phyloP scores from a whole-genome alignment of 2,113 vertebrate genomes.

The Psammodynastes pulverulentus region DNA sequence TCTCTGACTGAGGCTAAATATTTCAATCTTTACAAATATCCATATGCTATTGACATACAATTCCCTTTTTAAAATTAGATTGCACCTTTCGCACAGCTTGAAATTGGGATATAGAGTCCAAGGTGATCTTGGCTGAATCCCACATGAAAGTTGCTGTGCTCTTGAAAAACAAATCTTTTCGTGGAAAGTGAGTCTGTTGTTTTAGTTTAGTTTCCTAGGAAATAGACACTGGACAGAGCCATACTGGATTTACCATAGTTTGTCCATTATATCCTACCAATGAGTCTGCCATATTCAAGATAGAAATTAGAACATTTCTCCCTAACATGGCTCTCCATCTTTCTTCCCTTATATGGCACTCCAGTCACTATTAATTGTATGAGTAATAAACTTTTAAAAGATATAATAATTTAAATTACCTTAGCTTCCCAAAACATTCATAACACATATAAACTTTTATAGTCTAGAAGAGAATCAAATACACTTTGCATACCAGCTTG shows the following conservation, averaged over 20 bases:
- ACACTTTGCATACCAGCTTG: not conserved
- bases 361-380: not conserved
- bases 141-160: not conserved
- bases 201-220: not conserved
- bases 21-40: not conserved
- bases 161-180: not conserved
- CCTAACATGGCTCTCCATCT: not conserved
- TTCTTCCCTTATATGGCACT: not conserved
- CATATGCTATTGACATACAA: not conserved
- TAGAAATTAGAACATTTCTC: not conserved
- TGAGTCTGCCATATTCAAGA: not conserved
- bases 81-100: not conserved
- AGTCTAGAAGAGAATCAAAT: not conserved
- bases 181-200: not conserved
- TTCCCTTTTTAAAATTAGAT: not conserved
- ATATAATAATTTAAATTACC: not conserved
- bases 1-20: not conserved
- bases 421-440: not conserved
- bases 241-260: not conserved
- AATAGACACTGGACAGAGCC: not conserved
- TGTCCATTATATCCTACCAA: not conserved
- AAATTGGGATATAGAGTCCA: not conserved
- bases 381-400: not conserved
- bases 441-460: not conserved
- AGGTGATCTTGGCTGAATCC: not conserved